These are phyloP conservation scores for Eueides isabella DNA, from an alignment of 1,140 invertebrate species.

Conservation along the genomic window DNA sequence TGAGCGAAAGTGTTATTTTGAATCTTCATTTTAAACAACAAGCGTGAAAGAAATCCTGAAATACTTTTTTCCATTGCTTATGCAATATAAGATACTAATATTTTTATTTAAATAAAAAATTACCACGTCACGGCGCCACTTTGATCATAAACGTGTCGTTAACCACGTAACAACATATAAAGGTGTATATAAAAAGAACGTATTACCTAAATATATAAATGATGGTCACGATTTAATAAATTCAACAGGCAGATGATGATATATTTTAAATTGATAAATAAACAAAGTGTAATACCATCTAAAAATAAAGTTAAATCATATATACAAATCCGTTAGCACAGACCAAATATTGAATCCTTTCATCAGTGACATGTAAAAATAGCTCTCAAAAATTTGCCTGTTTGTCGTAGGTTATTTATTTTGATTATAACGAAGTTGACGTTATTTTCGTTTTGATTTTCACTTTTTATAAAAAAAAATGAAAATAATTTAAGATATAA, in stretches of 20 bases:
- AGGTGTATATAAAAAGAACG: not conserved
- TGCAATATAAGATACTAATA: not conserved
- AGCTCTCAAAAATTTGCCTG: not conserved
- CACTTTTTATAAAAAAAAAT: no score
- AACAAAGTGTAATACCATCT: not conserved
- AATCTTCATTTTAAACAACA: not conserved
- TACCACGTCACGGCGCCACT: not conserved
- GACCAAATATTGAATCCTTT: not conserved
- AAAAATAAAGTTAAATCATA: constrained; percentile 3
- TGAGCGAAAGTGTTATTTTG: not conserved
- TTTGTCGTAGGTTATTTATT: not conserved
- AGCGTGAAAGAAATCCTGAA: not conserved
- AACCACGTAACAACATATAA: not conserved
- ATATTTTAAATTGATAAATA: not conserved
- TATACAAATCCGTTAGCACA: not conserved
- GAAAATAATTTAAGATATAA: no score
- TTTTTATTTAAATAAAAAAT: not conserved
- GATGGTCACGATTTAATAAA: not conserved
- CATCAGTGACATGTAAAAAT: constrained; percentile 10
- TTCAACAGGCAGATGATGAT: not conserved
- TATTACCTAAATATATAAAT: not conserved
- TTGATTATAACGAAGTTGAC: not conserved
- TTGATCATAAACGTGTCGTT: not conserved
- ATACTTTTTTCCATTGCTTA: not conserved
- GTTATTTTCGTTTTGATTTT: not conserved